These are phyloP conservation scores for Mythimna albipuncta DNA, from an alignment of 2,888 invertebrate genomes.

Conservation along the genomic window DNA sequence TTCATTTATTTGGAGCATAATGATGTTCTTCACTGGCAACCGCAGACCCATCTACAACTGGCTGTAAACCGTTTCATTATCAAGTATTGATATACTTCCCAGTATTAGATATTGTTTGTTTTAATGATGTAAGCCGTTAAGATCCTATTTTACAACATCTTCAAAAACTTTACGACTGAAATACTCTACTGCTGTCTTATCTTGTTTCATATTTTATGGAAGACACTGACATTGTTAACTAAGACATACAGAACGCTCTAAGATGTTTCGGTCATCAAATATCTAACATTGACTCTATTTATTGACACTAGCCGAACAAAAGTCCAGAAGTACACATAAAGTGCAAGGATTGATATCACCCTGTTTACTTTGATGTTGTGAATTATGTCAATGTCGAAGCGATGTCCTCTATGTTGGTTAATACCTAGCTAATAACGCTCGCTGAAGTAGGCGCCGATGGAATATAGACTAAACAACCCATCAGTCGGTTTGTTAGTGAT, in stretches of 20 bases:
- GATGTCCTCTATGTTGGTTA: slow-evolving; percentile 36
- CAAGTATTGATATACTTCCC: not conserved
- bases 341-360: slow-evolving; percentile 34
- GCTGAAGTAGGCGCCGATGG: slow-evolving; percentile 34
- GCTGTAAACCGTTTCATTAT: not conserved
- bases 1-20: slow-evolving; percentile 1
- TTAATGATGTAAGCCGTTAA: slow-evolving; percentile 11
- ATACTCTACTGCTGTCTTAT: not conserved
- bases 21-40: slow-evolving; percentile 8
- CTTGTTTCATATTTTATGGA: slow-evolving; percentile 10
- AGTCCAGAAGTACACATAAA: slow-evolving; percentile 39
- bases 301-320: slow-evolving; percentile 38
- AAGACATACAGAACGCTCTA: slow-evolving; percentile 7
- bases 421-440: slow-evolving; percentile 28
- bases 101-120: slow-evolving; percentile 13
- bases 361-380: slow-evolving; percentile 51
- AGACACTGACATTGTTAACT: slow-evolving; percentile 6
- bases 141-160: slow-evolving; percentile 24
- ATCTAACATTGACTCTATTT: slow-evolving; percentile 29
- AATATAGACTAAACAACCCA: slow-evolving; percentile 51
- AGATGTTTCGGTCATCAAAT: slow-evolving; percentile 35
- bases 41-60: not conserved
- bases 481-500: slow-evolving; percentile 23
- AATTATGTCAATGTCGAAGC: slow-evolving; percentile 59
- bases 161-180: slow-evolving; percentile 21